A percentile compares a stretch with the other conserved stretches of the same genome.
phyloP scores from a whole-genome alignment of 2,113 vertebrate species.

The Prionailurus bengalensis region DNA sequence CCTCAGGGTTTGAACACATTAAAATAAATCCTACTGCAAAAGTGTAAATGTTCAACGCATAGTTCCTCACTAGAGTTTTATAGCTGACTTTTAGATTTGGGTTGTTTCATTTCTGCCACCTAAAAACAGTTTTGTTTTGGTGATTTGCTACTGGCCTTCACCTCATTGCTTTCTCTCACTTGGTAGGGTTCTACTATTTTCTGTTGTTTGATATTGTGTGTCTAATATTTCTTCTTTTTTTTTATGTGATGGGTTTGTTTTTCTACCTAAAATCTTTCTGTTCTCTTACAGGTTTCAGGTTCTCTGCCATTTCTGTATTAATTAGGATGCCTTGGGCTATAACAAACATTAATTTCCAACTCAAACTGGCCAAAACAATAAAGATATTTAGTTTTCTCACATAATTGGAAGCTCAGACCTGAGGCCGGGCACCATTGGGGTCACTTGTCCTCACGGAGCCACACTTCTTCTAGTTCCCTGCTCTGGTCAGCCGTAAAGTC shows the following conservation, averaged over 20 bases:
- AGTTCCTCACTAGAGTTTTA: background rate
- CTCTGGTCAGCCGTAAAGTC: background rate
- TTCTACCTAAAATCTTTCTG: background rate
- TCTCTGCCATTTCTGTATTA: background rate
- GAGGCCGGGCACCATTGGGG: background rate
- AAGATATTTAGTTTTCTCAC: background rate
- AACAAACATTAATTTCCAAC: background rate
- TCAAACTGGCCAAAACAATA: background rate
- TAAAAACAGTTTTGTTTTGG: background rate
- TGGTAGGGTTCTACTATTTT: background rate
- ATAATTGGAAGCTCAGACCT: background rate
- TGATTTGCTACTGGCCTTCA: background rate
- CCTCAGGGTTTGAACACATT: slow-evolving; percentile 60
- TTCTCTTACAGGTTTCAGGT: background rate
- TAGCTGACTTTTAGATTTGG: background rate
- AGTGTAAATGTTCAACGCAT: background rate
- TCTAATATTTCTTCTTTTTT: background rate
- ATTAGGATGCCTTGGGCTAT: background rate
- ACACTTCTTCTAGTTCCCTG: background rate
- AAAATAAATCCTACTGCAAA: slow-evolving; percentile 54
- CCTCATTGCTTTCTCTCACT: background rate
- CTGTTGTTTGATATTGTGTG: background rate
- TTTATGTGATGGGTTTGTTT: background rate
- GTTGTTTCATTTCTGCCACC: slow-evolving; percentile 27
- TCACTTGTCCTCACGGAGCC: background rate